Percentiles rank a stretch among this genome's conserved stretches.
Evolutionary conservation across 2,797 vertebrate species (phyloP).

Genomic region (Lithobates pipiens): DNA sequence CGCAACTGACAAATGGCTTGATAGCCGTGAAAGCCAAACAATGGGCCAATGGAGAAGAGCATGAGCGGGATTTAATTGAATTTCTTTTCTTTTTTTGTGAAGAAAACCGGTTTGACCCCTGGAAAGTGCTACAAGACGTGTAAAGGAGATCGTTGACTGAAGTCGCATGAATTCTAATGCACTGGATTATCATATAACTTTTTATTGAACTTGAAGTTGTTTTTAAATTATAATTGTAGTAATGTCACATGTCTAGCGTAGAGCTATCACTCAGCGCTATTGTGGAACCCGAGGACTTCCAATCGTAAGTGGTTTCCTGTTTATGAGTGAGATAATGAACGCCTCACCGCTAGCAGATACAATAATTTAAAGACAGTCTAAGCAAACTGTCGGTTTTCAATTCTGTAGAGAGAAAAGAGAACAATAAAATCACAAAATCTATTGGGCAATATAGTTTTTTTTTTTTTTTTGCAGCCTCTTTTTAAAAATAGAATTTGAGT

Average conservation of each 20-base stretch:
- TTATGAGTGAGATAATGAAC: conserved; percentile 60
- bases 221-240: conserved; percentile 81
- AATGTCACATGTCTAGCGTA: conserved; percentile 75
- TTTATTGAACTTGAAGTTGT: conserved; percentile 75
- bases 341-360: conserved; percentile 36
- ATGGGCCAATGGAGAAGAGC: conserved; percentile 79
- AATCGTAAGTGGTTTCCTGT: conserved; percentile 37
- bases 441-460: not conserved
- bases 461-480: too few relatives aligned
- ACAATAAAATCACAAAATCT: conserved; percentile 19
- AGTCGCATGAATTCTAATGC: conserved; percentile 77
- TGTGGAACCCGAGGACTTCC: conserved; percentile 46
- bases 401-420: conserved; percentile 27
- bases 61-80: conserved; percentile 82
- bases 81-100: conserved; percentile 69
- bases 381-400: conserved; percentile 44
- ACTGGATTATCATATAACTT: conserved; percentile 74
- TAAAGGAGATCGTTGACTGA: conserved; percentile 76
- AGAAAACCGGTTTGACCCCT: conserved; percentile 82
- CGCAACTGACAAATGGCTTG: conserved; percentile 73
- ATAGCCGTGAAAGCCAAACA: conserved; percentile 86
- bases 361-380: conserved; percentile 47
- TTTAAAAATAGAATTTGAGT: too few relatives aligned
- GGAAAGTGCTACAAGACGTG: conserved; percentile 67
- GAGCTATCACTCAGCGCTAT: conserved; percentile 67